These are phyloP conservation scores for Cheiracanthium punctorium DNA, from an alignment of 2,888 invertebrate species.

Conservation along the genomic window DNA sequence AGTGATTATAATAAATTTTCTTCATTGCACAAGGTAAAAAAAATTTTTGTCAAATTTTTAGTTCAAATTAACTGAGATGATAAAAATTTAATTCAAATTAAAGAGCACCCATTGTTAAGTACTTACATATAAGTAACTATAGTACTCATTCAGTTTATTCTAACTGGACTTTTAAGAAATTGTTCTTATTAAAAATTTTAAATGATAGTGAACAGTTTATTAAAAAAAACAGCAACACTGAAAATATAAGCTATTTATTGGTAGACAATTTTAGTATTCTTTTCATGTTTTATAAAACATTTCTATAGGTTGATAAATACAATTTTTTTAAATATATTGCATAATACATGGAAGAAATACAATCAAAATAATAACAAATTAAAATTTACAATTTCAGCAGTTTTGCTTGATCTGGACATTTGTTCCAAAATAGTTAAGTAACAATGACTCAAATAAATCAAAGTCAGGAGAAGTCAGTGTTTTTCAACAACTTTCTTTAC, in stretches of 20 bases:
- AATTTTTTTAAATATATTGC: slow-evolving; percentile 35
- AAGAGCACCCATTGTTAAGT: too few relatives aligned
- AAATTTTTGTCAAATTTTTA: too few relatives aligned
- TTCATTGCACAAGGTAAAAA: too few relatives aligned
- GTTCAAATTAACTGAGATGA: too few relatives aligned
- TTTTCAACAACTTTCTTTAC: background rate
- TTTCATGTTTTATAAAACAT: slow-evolving; percentile 53
- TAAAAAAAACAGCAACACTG: slow-evolving; percentile 23
- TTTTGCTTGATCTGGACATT: slow-evolving; percentile 32
- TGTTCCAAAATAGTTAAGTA: slow-evolving; percentile 46
- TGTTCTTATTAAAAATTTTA: too few relatives aligned
- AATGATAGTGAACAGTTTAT: too few relatives aligned
- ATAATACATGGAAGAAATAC: slow-evolving; percentile 6
- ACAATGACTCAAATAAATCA: slow-evolving; percentile 16
- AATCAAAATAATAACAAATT: slow-evolving; percentile 15
- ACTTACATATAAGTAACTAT: too few relatives aligned
- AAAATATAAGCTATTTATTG: slow-evolving; percentile 70
- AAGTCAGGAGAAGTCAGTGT: background rate
- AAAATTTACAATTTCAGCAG: background rate
- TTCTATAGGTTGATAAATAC: slow-evolving; percentile 50
- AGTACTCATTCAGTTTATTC: too few relatives aligned
- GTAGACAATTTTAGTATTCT: slow-evolving; percentile 53
- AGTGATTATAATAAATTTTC: too few relatives aligned
- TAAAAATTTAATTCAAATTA: too few relatives aligned
- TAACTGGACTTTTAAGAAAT: too few relatives aligned